Percentiles rank a stretch among this genome's conserved stretches.
Evolutionary conservation across 2,797 vertebrate species (phyloP).

Genomic region (Sebastes oblongus): DNA sequence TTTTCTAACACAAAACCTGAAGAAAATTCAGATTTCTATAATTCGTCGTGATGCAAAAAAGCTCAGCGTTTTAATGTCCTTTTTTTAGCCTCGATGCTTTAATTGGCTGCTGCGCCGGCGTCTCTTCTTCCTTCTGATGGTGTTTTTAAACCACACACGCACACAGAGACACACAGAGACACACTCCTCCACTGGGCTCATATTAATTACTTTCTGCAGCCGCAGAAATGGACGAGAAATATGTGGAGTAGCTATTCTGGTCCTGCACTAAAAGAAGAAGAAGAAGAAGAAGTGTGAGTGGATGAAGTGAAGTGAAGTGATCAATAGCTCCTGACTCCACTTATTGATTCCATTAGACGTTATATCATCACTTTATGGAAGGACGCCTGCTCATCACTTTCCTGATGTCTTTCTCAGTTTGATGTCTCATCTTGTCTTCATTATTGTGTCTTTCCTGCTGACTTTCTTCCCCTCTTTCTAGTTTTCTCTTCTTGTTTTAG

Average conservation of each 20-base stretch:
- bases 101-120: conserved; percentile 12
- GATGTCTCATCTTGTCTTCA: not conserved
- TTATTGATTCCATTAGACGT: conserved; percentile 31
- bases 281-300: conserved; percentile 6
- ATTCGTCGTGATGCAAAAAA: not conserved
- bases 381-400: not conserved
- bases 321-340: conserved; percentile 26
- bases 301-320: conserved; percentile 7
- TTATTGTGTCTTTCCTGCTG: not conserved
- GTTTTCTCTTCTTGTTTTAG: not conserved
- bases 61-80: not conserved
- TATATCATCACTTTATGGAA: not conserved
- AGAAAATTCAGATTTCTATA: not conserved
- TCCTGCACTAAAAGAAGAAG: conserved; percentile 1
- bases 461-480: not conserved
- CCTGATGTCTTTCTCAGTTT: not conserved
- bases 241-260: conserved; percentile 20
- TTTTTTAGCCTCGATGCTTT: conserved; percentile 12
- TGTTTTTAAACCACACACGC: not conserved
- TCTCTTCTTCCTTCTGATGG: not conserved
- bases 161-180: not conserved
- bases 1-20: not conserved
- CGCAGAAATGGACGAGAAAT: conserved; percentile 15
- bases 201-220: conserved; percentile 36
- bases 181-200: not conserved